These are phyloP conservation scores for Solea solea DNA, from an alignment of 2,113 vertebrate genomes.

Conservation along the genomic window DNA sequence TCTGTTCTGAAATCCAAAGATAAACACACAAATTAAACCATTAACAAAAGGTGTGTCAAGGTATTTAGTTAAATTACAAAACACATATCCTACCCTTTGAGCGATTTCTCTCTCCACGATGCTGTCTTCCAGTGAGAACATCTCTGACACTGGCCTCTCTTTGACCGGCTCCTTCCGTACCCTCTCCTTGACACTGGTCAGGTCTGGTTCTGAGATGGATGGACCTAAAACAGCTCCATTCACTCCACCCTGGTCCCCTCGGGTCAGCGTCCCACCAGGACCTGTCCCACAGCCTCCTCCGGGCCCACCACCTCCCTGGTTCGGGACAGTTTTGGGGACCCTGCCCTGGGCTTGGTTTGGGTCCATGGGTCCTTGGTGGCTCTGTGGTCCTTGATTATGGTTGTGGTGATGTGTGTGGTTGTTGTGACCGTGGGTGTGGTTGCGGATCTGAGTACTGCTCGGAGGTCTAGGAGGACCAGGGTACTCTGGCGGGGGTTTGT, in stretches of 20 bases:
- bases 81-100: conserved; percentile 85
- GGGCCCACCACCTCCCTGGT: conserved; percentile 65
- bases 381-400: conserved; percentile 70
- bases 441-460: conserved; percentile 83
- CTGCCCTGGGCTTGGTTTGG: conserved; percentile 73
- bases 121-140: conserved; percentile 97
- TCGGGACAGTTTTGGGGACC: conserved; percentile 74
- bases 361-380: conserved; percentile 78
- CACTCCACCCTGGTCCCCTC: conserved; percentile 85
- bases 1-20: no score
- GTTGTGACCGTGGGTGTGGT: conserved; percentile 60
- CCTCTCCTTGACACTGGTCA: conserved; percentile 95
- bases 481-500: conserved; percentile 96
- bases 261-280: conserved; percentile 79
- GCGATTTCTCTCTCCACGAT: conserved; percentile 96
- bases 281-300: conserved; percentile 36
- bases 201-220: conserved; percentile 95
- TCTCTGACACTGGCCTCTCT: conserved; percentile 96
- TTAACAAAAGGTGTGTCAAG: no score
- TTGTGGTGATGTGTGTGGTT: conserved; percentile 80
- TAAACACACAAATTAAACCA: no score
- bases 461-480: conserved; percentile 88
- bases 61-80: neutral
- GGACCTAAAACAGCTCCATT: conserved; percentile 90
- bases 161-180: conserved; percentile 94